Evolutionary conservation across 2,113 vertebrate genomes (phyloP), one percentile per base, ranked within the genome.

Genomic region (Falcunculus frontatus): DNA sequence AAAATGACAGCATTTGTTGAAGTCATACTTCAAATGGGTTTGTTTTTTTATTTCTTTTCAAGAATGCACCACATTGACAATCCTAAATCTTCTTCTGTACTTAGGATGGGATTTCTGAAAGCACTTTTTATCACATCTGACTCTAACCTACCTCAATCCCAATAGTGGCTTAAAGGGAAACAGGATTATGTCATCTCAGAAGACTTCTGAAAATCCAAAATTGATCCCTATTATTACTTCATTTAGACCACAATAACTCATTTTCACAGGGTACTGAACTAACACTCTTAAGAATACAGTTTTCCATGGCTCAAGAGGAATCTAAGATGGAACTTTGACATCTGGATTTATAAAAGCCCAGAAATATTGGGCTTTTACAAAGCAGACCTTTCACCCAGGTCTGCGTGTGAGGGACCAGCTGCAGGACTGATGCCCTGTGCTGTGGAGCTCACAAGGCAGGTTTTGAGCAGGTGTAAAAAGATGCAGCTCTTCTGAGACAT

Each of bases 181-280:
- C 17, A 82, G 56, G 47, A 68, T 53, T 57, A 76, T 33, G n/a
- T 64, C 22, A 87, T 60, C 49, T 50, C 4, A 68, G 57, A 85
- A 84, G 30, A 65, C 41, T 64, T 68, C 5, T 87, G 65, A 87
- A 96, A 91, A 76, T 60, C 84, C 20, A n/a, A 50, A 46, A 25
- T 1, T 55, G 42, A 67, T 89, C 33, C 19, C 56, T 57, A 22
- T 44, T 72, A 29, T 75, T 75, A 82, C 19, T 11, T 85, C 59
- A 62, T 85, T 88, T 90, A 76, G 65, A 29, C 23, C 32, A 57
- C 1, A 16, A 26, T 32, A 63, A 70, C 7, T 90, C 11, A 9
- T 79, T 91, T 93, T 69, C 57, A 21, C 78, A 16, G 8, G 41
- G 50, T 79, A 69, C 37, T 50, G 22, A 95, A 78, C 57, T 68